Percentiles rank a stretch among this genome's conserved stretches.
These are phyloP conservation scores for Mesopsocus fuscifrons DNA, from an alignment of 2,888 invertebrate species.

Conservation along the genomic window DNA sequence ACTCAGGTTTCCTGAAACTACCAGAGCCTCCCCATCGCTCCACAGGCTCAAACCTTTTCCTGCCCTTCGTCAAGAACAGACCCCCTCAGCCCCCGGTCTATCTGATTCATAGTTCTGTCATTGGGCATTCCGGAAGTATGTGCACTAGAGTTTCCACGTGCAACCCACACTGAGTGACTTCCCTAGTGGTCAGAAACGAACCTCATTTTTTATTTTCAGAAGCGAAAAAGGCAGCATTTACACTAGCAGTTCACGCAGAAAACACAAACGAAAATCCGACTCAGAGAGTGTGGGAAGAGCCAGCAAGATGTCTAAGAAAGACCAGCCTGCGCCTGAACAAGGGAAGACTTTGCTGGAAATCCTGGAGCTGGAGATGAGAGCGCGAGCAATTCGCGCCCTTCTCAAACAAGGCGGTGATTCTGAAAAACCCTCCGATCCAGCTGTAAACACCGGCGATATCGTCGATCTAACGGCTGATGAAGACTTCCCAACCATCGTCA, in stretches of 20 bases:
- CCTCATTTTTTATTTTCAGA: too few species aligned
- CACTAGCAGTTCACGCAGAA: not conserved
- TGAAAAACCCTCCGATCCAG: not conserved
- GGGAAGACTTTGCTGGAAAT: conserved; percentile 31
- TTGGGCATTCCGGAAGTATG: too few species aligned
- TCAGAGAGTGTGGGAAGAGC: conserved; percentile 1
- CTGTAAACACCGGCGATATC: not conserved
- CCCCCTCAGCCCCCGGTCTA: too few species aligned
- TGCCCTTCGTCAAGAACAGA: too few species aligned
- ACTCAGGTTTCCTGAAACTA: too few species aligned
- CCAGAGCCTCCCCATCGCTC: too few species aligned
- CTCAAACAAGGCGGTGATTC: conserved; percentile 13
- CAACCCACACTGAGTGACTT: too few species aligned
- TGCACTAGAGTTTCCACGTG: too few species aligned
- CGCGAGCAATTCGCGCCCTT: conserved; percentile 34
- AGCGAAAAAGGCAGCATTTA: too few species aligned
- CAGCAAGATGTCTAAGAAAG: not conserved
- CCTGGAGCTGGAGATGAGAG: conserved; percentile 36
- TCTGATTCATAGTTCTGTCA: too few species aligned
- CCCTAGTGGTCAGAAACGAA: too few species aligned
- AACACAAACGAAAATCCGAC: not conserved
- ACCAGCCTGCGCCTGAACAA: conserved; percentile 19
- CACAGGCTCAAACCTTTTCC: too few species aligned
- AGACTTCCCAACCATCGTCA: not conserved
- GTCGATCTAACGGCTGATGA: conserved; percentile 8